phyloP scores from a whole-genome alignment of 2,888 invertebrate species.

The Tipula unca region DNA sequence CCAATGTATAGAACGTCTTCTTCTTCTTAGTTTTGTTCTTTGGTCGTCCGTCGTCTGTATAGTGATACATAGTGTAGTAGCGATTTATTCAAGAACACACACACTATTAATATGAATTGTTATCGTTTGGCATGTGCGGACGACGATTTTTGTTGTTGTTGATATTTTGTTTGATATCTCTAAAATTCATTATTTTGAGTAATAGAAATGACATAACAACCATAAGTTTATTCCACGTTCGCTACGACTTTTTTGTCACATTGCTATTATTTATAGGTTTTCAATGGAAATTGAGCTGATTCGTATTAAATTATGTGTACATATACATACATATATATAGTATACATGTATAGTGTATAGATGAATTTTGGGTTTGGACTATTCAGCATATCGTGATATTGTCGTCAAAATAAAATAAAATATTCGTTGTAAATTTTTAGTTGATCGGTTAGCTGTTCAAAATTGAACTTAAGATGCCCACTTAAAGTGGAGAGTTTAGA shows the following conservation, averaged over 20 bases:
- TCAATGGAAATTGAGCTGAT: not conserved
- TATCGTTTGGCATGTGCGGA: not conserved
- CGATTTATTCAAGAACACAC: not conserved
- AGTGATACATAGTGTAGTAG: not conserved
- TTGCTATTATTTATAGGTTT: not conserved
- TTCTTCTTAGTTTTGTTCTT: not conserved
- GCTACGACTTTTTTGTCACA: not conserved
- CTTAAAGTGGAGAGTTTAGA: too few relatives aligned
- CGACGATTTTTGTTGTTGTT: too few relatives aligned
- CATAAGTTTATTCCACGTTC: not conserved
- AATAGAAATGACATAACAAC: not conserved
- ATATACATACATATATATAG: too few relatives aligned
- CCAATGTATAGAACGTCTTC: not conserved
- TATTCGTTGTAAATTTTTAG: too few relatives aligned
- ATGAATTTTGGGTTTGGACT: too few relatives aligned
- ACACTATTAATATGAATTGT: not conserved
- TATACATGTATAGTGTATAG: too few relatives aligned
- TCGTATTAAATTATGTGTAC: too few relatives aligned
- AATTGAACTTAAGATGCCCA: too few relatives aligned
- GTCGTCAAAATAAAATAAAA: too few relatives aligned
- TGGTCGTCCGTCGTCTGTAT: not conserved
- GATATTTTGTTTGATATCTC: not conserved
- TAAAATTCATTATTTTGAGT: not conserved
- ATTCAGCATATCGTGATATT: too few relatives aligned
- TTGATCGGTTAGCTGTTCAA: too few relatives aligned